These are phyloP conservation scores for Connochaetes taurinus DNA, from an alignment of 2,113 vertebrate species.

Conservation along the genomic window DNA sequence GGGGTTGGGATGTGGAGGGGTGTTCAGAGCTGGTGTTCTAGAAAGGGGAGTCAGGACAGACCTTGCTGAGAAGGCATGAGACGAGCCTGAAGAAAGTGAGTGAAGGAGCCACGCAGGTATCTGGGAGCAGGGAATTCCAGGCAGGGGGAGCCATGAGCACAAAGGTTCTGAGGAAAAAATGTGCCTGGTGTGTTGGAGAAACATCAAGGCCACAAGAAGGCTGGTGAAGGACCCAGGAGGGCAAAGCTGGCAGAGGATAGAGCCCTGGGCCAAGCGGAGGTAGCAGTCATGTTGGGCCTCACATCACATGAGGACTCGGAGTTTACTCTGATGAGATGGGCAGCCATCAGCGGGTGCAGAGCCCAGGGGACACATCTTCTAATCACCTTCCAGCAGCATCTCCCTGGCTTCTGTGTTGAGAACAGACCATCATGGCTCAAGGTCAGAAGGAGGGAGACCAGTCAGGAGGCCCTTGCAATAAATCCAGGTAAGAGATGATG, in stretches of 20 bases:
- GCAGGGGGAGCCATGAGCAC: not conserved
- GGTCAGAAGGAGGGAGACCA: not conserved
- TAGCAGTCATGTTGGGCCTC: not conserved
- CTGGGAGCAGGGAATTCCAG: not conserved
- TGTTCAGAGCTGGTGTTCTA: not conserved
- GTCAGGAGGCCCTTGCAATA: not conserved
- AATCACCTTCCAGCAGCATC: not conserved
- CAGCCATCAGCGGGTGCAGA: not conserved
- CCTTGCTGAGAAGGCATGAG: not conserved
- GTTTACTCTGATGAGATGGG: not conserved
- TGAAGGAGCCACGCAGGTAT: fast-evolving
- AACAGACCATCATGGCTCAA: not conserved
- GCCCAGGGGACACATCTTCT: not conserved
- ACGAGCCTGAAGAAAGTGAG: not conserved
- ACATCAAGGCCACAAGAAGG: not conserved
- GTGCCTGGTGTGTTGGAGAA: not conserved
- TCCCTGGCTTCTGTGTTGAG: not conserved
- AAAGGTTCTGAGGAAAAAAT: not conserved
- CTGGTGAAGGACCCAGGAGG: not conserved
- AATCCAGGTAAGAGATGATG: not conserved
- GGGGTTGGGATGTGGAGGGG: not conserved
- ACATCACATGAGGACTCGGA: not conserved
- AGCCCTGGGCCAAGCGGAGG: not conserved
- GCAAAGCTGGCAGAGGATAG: not conserved
- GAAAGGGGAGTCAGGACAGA: not conserved